Evolutionary conservation across 2,888 invertebrate genomes (phyloP).

Genomic region (Acleris emargana): DNA sequence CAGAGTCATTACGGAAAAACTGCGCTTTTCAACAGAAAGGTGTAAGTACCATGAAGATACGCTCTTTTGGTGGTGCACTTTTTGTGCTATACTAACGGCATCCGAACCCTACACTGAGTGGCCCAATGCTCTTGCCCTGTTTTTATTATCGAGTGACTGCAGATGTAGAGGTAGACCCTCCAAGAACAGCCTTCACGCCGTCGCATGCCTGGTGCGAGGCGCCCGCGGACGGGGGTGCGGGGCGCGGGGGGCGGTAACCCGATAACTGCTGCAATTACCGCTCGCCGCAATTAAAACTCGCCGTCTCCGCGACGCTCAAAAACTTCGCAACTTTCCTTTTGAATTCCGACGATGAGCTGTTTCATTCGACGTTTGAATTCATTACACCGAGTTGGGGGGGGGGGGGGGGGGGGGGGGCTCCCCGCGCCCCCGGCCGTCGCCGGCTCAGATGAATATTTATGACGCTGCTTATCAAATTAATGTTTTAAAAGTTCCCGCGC

Average conservation of each 20-base stretch:
- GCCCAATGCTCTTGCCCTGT: too few species aligned
- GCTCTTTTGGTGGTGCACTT: too few species aligned
- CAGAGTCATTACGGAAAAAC: too few species aligned
- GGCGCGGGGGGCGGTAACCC: slow-evolving; percentile 17
- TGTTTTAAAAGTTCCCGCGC: slow-evolving; percentile 32
- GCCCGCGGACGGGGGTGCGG: neutral
- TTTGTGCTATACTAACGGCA: too few species aligned
- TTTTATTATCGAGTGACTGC: too few species aligned
- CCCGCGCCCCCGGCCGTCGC: slow-evolving; percentile 2
- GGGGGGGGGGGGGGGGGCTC: slow-evolving; percentile 5
- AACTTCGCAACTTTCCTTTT: slow-evolving; percentile 35
- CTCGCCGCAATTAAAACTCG: slow-evolving; percentile 32
- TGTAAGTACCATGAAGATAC: too few species aligned
- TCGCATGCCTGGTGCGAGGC: too few species aligned
- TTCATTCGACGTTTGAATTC: slow-evolving; percentile 36
- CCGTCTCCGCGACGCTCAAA: slow-evolving; percentile 23
- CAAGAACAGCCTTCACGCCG: neutral
- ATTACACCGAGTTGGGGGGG: slow-evolving; percentile 17
- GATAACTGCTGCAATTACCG: slow-evolving; percentile 36
- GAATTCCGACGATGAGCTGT: slow-evolving; percentile 36
- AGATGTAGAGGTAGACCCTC: too few species aligned
- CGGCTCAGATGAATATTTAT: slow-evolving; percentile 36
- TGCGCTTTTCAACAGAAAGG: too few species aligned
- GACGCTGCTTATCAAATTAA: slow-evolving; percentile 36
- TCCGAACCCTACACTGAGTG: too few species aligned